phyloP scores from a whole-genome alignment of 2,113 vertebrate species.

The Leptocoma aspasia region DNA sequence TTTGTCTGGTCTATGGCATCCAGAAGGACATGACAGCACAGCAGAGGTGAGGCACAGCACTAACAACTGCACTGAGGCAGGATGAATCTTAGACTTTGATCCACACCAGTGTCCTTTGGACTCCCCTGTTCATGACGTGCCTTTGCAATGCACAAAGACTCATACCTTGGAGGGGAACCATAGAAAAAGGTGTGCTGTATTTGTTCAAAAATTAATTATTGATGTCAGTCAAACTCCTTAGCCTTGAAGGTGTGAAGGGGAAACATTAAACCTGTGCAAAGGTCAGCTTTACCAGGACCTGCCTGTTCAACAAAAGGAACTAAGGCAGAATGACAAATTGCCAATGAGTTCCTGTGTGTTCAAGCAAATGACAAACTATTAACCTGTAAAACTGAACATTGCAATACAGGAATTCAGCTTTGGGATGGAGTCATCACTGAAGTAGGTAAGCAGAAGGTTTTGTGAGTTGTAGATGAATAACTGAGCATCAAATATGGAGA shows the following conservation, averaged over 20 bases:
- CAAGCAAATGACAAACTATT: constrained; percentile 39
- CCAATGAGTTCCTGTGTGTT: constrained; percentile 2
- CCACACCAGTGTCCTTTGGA: neutral
- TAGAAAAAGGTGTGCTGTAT: constrained; percentile 13
- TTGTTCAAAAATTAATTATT: constrained; percentile 54
- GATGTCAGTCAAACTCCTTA: constrained; percentile 21
- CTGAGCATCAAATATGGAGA: neutral
- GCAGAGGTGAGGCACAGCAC: neutral
- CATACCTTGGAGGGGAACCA: neutral
- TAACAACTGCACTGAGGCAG: neutral
- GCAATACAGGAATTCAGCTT: constrained; percentile 19
- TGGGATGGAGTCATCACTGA: neutral
- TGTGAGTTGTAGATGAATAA: neutral
- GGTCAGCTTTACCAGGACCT: neutral
- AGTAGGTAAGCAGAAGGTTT: neutral
- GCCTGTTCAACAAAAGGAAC: constrained; percentile 11
- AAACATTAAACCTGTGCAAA: constrained; percentile 28
- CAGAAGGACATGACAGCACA: neutral
- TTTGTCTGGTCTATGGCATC: neutral
- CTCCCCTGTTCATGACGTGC: neutral
- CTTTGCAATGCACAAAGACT: neutral
- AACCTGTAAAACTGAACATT: constrained; percentile 16
- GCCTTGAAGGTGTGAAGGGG: constrained; percentile 21
- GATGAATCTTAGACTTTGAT: neutral
- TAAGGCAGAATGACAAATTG: constrained; percentile 25